Conservation (phyloP, 2,888 invertebrate species). For the Thera britannica region DNA sequence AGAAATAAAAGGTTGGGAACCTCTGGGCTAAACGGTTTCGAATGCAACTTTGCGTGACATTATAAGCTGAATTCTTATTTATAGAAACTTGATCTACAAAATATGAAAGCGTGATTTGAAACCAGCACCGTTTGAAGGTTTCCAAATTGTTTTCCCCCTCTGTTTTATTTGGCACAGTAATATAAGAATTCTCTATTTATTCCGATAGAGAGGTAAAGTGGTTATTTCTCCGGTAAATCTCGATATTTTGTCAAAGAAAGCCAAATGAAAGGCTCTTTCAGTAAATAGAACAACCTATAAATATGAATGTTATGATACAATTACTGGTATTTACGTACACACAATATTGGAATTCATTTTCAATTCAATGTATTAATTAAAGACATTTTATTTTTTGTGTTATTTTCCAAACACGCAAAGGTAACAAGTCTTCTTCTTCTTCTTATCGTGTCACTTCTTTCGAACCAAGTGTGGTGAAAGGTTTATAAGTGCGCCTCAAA, state of each 20-base stretch:
- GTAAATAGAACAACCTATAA: neutral
- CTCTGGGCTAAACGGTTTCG: too few relatives aligned
- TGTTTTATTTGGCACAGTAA: conserved; percentile 2
- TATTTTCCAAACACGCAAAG: too few relatives aligned
- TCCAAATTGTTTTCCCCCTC: neutral
- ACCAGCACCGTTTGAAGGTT: neutral
- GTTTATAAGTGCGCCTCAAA: too few relatives aligned
- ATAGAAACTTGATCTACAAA: neutral
- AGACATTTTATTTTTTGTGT: too few relatives aligned
- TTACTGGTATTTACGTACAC: neutral
- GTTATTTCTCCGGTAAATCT: neutral
- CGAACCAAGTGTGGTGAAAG: too few relatives aligned
- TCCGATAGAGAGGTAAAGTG: neutral
- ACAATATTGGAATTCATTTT: too few relatives aligned
- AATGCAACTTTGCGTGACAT: too few relatives aligned
- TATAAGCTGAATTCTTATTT: too few relatives aligned
- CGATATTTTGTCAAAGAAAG: conserved; percentile 3
- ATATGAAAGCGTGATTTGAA: neutral
- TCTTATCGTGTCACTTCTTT: too few relatives aligned
- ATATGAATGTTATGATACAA: neutral
- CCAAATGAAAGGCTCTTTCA: neutral
- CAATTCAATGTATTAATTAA: too few relatives aligned
- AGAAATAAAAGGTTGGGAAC: too few relatives aligned
- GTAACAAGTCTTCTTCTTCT: too few relatives aligned
- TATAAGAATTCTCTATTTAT: neutral